Evolutionary conservation across 2,888 invertebrate species (phyloP).

Genomic region (Prosapia bicincta): DNA sequence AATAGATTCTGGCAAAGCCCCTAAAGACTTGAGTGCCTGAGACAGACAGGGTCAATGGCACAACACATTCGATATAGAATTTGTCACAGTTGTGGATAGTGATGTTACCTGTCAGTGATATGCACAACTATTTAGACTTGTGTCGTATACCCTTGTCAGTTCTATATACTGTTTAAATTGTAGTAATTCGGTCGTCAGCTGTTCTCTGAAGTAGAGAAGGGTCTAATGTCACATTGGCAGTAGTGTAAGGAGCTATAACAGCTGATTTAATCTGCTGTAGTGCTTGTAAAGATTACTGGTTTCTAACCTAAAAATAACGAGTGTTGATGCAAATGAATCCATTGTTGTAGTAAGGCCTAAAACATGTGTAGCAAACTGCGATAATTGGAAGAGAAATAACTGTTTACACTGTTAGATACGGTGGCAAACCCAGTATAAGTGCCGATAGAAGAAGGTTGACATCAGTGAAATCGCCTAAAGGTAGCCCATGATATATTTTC

Average conservation of each 20-base stretch:
- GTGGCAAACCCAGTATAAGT: not conserved
- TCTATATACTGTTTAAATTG: slow-evolving; percentile 8
- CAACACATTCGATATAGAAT: slow-evolving; percentile 5
- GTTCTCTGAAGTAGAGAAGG: slow-evolving; percentile 16
- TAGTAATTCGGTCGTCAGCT: slow-evolving; percentile 7
- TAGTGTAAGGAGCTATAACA: slow-evolving; percentile 8
- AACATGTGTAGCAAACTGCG: not conserved
- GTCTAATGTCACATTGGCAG: not conserved
- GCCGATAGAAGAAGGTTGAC: slow-evolving; percentile 3
- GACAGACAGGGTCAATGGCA: slow-evolving; percentile 16
- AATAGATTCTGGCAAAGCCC: too few relatives aligned
- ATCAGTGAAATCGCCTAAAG: not conserved
- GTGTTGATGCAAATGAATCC: not conserved
- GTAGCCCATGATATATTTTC: not conserved
- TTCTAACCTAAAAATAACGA: not conserved
- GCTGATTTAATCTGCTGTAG: not conserved
- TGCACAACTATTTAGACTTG: slow-evolving; percentile 9
- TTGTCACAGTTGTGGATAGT: not conserved
- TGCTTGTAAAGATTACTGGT: not conserved
- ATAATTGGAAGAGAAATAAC: too few relatives aligned
- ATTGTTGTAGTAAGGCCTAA: not conserved
- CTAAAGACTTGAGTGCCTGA: too few relatives aligned
- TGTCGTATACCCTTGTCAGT: slow-evolving; percentile 13
- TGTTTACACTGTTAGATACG: not conserved
- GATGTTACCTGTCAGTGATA: slow-evolving; percentile 5